Percentiles rank a stretch among this genome's conserved stretches.
phyloP scores from a whole-genome alignment of 2,113 vertebrate genomes.

The Eurystomus gularis region DNA sequence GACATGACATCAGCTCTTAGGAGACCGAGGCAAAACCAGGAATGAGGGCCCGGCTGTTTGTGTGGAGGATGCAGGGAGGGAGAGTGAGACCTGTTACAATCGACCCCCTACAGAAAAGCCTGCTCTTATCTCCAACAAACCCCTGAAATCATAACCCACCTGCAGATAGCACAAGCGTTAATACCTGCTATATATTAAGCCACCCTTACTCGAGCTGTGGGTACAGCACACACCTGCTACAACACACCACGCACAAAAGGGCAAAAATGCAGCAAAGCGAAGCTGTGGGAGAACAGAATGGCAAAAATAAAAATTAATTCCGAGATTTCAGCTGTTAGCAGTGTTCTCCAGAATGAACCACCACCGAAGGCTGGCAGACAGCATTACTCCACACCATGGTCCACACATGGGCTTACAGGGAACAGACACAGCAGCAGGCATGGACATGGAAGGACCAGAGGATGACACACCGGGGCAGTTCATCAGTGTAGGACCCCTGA shows the following conservation, averaged over 20 bases:
- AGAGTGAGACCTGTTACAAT: not conserved
- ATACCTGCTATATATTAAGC: too few relatives aligned
- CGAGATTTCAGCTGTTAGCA: not conserved
- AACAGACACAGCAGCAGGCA: not conserved
- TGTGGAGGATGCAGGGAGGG: not conserved
- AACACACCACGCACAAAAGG: not conserved
- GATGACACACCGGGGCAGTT: not conserved
- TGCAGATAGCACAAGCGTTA: not conserved
- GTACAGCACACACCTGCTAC: not conserved
- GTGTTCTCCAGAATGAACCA: not conserved
- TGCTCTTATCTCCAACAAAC: not conserved
- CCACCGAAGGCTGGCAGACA: not conserved
- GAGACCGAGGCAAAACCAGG: not conserved
- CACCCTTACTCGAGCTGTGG: not conserved
- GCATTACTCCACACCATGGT: rapidly evolving
- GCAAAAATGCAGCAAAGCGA: not conserved
- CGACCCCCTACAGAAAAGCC: not conserved
- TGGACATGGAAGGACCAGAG: not conserved
- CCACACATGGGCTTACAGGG: too few relatives aligned
- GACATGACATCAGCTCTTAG: rapidly evolving
- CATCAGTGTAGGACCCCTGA: not conserved
- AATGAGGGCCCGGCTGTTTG: not conserved
- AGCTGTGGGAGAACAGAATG: not conserved
- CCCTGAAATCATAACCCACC: not conserved
- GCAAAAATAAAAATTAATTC: not conserved